Base-by-base conservation (phyloP, 2,888 invertebrate species). In the Anarsia innoxiella region DNA sequence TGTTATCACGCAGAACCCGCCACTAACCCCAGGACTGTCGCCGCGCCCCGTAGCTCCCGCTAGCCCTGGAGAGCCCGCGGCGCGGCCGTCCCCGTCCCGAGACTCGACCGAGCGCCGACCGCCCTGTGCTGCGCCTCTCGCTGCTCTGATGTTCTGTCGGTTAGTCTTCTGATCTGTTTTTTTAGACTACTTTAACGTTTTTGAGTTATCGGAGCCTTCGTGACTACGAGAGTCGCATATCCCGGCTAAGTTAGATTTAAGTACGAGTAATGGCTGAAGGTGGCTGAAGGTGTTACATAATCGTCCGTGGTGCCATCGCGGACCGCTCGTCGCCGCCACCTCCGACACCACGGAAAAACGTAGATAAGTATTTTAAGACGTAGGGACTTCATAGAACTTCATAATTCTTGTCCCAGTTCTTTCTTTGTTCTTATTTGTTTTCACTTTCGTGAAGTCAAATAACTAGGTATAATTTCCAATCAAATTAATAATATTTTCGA, bases 121-220 rank as follows among this genome's bases (percentile, higher is more conserved):
- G 42, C 44, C 47, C 75, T 73, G 78, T 79, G 80, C 76, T 80
- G 77, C 71, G 68, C 77, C 60, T 69, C 74, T 69, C 73, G 74
- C 75, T 72, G 75, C 69, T 80, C 80, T 74, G 77, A 82, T 82
- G 80, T 68, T 69, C 69, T 69, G 61, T 78, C 77, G 80, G 80
- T 80, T 72, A 78, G 80, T 80, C 58, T 35, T 19, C 19, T 19
- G 19, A 19, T n/a, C n/a, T n/a, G n/a, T n/a, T n/a, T n/a, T n/a
- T n/a, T n/a, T n/a, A n/a, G n/a, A n/a, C n/a, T 19, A 19, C 19
- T 19, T 5, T 19, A 19, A 19, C 6, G 19, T 5, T 19, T 19
- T 5, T 3, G 4, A 19, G 3, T 5, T 3, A 19, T 5, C 19
- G 19, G n/a, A n/a, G n/a, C 19, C 6, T 19, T 3, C 6, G 19